A percentile compares a stretch with the other conserved stretches of the same genome.
These are phyloP conservation scores for Furcifer pardalis DNA, from an alignment of 2,797 vertebrate species.

Conservation along the genomic window DNA sequence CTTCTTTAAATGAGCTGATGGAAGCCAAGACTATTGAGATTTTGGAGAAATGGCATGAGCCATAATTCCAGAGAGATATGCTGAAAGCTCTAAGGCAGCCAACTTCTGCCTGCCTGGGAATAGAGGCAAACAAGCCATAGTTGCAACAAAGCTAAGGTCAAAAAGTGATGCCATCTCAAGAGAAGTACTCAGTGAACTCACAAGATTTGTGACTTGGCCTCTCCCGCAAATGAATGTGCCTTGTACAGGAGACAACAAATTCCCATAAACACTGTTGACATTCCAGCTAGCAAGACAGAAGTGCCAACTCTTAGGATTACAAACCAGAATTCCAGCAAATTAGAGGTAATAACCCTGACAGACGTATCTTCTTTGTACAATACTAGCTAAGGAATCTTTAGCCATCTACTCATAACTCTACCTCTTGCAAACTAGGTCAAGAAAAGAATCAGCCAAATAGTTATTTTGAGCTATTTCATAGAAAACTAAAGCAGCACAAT, in stretches of 20 bases:
- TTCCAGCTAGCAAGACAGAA: neutral
- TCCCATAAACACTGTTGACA: neutral
- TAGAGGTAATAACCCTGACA: neutral
- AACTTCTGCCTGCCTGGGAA: neutral
- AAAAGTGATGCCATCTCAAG: neutral
- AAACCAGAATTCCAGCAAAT: neutral
- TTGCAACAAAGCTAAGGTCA: neutral
- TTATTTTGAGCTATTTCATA: slow-evolving; percentile 15
- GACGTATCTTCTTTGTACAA: neutral
- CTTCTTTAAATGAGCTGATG: neutral
- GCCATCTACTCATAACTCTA: too few species aligned
- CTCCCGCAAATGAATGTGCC: neutral
- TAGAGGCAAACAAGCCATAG: neutral
- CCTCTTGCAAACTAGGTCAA: neutral
- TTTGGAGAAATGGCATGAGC: neutral
- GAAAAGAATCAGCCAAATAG: neutral
- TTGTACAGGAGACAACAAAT: neutral
- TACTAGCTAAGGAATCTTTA: neutral
- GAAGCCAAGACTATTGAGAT: neutral
- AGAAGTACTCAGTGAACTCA: neutral
- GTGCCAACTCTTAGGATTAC: neutral
- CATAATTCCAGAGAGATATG: neutral
- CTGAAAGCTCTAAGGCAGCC: neutral
- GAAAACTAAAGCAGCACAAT: neutral
- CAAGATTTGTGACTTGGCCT: neutral